Evolutionary conservation across 2,113 vertebrate genomes (phyloP).

Genomic region (Drymodes brunneopygia): DNA sequence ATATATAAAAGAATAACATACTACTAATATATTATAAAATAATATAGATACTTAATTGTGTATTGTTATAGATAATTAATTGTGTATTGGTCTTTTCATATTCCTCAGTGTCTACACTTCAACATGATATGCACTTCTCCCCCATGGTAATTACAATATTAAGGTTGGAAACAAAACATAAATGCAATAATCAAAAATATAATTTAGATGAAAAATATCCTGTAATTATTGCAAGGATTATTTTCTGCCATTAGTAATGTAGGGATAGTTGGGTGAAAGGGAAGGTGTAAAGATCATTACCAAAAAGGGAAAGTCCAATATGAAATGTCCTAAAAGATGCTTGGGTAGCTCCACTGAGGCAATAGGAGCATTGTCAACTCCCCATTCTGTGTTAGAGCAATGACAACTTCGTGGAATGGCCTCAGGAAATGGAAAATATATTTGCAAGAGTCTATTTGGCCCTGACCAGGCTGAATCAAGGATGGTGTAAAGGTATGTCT

Average conservation of each 20-base stretch:
- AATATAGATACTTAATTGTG: not conserved
- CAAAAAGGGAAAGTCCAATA: not conserved
- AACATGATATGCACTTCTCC: not conserved
- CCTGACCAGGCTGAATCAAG: not conserved
- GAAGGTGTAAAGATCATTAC: not conserved
- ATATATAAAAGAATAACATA: too few species aligned
- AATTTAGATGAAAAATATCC: accelerated
- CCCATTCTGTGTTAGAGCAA: not conserved
- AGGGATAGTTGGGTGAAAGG: not conserved
- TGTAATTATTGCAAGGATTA: not conserved
- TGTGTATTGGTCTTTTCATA: not conserved
- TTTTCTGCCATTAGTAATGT: not conserved
- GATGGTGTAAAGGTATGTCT: not conserved
- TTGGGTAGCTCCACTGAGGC: not conserved
- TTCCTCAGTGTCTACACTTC: not conserved
- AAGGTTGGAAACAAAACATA: not conserved
- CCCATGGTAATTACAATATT: not conserved
- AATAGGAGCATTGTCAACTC: not conserved
- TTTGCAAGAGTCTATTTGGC: not conserved
- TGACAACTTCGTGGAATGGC: not conserved
- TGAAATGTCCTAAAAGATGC: not conserved
- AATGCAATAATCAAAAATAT: not conserved
- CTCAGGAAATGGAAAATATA: not conserved
- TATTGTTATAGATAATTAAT: not conserved
- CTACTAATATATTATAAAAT: too few species aligned